A percentile compares a stretch with the other conserved stretches of the same genome.
These are phyloP conservation scores for Athetis lepigone DNA, from an alignment of 2,888 invertebrate species.

Conservation along the genomic window DNA sequence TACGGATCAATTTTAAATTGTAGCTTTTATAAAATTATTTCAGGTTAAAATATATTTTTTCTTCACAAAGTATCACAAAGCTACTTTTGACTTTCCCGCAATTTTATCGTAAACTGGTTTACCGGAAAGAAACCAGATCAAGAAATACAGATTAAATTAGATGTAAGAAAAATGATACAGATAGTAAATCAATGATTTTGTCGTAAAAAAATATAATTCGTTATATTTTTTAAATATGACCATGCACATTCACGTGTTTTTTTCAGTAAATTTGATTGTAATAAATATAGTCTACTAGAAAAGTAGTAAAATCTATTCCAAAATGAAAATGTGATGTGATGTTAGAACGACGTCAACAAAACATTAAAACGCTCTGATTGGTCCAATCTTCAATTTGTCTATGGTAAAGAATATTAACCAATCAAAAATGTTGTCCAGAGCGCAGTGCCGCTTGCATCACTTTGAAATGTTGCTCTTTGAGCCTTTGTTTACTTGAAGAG, in stretches of 20 bases:
- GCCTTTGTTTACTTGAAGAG: constrained; percentile 6
- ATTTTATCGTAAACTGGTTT: constrained; percentile 8
- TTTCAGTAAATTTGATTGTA: no score
- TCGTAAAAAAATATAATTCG: neutral
- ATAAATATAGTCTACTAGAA: neutral
- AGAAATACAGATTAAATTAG: neutral
- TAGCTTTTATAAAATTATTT: no score
- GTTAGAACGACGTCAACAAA: constrained; percentile 51
- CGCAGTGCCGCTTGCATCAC: constrained; percentile 31
- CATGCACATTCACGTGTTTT: neutral
- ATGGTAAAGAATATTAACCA: constrained; percentile 35
- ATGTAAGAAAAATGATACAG: constrained; percentile 5
- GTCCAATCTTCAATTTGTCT: constrained; percentile 30
- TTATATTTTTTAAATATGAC: no score
- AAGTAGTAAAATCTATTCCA: neutral
- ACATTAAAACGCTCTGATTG: constrained; percentile 42
- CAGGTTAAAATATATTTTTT: no score
- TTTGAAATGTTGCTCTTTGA: constrained; percentile 27
- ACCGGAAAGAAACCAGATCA: constrained; percentile 12
- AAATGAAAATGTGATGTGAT: neutral
- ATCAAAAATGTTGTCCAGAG: constrained; percentile 25
- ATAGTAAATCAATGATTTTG: neutral
- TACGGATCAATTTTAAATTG: no score
- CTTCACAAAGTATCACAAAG: no score
- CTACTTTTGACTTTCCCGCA: constrained; percentile 35